Base-by-base conservation (phyloP, 2,797 vertebrate species). In the Prunella strophiata region DNA sequence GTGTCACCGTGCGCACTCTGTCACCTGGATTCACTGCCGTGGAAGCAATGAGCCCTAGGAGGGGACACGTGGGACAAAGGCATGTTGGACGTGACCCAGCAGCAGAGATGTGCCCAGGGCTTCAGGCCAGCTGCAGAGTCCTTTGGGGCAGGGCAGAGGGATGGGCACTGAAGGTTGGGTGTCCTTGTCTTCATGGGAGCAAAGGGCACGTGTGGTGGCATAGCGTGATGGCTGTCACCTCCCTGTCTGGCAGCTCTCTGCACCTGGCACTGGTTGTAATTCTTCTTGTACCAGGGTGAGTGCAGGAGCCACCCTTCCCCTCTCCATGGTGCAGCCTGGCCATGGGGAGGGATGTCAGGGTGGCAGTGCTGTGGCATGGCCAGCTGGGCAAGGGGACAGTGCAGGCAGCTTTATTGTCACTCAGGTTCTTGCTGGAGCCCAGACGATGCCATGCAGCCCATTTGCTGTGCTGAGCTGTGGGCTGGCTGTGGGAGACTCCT, bases 1-100 rank as follows among this genome's bases (percentile, higher is more conserved):
- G 25, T 0, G 0, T 70, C 51, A 11, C 58, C 0, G 0, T 54
- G 38, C 0, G 0, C 0, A 0, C 50, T 3, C 23, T 8, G 48
- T 66, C 42, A 7, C 76, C 81, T 0, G 1, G 27, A 19, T n/a
- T 22, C 0, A 1, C 43, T 54, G 2, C 26, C 0, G 0, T n/a
- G 34, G 15, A 17, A n/a, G 50, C 38, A 1, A 29, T 7, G 45
- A 86, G 54, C 70, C 50, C 45, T 2, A 0, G 26, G 42, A 57
- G 54, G 27, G 17, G 20, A 5, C 32, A 5, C 8, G 0, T 0
- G 5, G 40, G 71, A 17, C 61, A 20, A 25, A 43, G 38, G 16
- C 18, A 0, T 0, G 7, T 27, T 38, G 5, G 6, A 22, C 50
- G 45, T 7, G 13, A 20, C 19, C 36, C 19, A 15, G 40, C 27